These are phyloP conservation scores for Delichon dasypus DNA, from an alignment of 2,797 vertebrate genomes.

Conservation along the genomic window DNA sequence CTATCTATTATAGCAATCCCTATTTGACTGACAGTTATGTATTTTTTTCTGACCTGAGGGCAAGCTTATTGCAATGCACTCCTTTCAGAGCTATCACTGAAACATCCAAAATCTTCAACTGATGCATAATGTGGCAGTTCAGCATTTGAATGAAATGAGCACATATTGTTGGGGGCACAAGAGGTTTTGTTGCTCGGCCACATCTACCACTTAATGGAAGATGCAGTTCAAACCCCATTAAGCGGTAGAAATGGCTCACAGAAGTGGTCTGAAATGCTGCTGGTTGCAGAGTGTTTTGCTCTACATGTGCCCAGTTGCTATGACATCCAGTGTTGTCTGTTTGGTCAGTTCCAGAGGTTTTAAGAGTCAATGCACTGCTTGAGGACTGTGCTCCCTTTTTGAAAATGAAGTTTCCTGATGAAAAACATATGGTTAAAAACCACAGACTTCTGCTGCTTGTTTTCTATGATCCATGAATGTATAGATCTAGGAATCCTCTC, in stretches of 20 bases:
- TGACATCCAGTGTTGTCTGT: background rate
- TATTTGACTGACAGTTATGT: slow-evolving; percentile 33
- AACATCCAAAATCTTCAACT: slow-evolving; percentile 1
- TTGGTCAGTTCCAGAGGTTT: background rate
- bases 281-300: background rate
- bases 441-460: background rate
- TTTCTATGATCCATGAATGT: background rate
- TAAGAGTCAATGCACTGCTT: background rate
- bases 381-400: background rate
- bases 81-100: slow-evolving; percentile 13
- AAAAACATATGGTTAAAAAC: background rate
- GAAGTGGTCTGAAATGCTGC: background rate
- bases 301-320: background rate
- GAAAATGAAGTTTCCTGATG: background rate
- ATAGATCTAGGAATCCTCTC: background rate
- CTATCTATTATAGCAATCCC: background rate
- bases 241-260: background rate
- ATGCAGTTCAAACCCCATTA: background rate
- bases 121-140: background rate
- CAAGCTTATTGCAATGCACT: background rate
- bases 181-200: background rate
- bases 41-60: slow-evolving; percentile 28
- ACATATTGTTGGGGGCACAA: background rate
- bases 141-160: background rate
- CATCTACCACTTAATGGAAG: background rate